These are phyloP conservation scores for Oligia fasciuncula DNA, from an alignment of 2,888 invertebrate genomes.

Conservation along the genomic window DNA sequence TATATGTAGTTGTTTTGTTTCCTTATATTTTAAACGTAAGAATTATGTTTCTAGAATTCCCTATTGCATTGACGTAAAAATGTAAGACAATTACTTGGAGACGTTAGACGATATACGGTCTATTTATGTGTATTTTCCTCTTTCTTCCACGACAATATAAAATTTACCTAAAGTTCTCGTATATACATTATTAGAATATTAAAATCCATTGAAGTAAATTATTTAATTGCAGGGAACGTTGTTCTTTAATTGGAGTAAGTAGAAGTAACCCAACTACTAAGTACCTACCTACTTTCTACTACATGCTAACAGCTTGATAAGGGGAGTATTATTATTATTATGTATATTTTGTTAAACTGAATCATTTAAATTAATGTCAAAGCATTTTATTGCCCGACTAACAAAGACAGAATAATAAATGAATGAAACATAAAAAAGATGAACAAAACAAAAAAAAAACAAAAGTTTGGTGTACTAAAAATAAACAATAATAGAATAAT, in stretches of 20 bases:
- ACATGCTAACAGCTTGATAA: not conserved
- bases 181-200: not conserved
- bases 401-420: conserved; percentile 8
- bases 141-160: not conserved
- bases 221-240: not conserved
- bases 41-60: conserved; percentile 17
- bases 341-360: not conserved
- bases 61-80: conserved; percentile 4
- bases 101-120: not conserved
- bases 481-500: conserved; percentile 47
- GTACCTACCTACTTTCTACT: not conserved
- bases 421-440: conserved; percentile 19
- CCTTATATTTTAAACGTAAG: not conserved
- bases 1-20: conserved; percentile 15
- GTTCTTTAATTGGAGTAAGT: not conserved
- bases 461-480: conserved; percentile 14
- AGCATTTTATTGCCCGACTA: not conserved
- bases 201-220: not conserved
- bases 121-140: not conserved
- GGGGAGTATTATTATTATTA: not conserved
- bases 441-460: conserved; percentile 22
- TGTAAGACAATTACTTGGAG: not conserved
- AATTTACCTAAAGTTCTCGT: not conserved
- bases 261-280: not conserved
- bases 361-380: not conserved